A percentile compares a stretch with the other conserved stretches of the same genome.
These are phyloP conservation scores for Alfaro cultratus DNA, from an alignment of 2,797 vertebrate species.

Conservation along the genomic window DNA sequence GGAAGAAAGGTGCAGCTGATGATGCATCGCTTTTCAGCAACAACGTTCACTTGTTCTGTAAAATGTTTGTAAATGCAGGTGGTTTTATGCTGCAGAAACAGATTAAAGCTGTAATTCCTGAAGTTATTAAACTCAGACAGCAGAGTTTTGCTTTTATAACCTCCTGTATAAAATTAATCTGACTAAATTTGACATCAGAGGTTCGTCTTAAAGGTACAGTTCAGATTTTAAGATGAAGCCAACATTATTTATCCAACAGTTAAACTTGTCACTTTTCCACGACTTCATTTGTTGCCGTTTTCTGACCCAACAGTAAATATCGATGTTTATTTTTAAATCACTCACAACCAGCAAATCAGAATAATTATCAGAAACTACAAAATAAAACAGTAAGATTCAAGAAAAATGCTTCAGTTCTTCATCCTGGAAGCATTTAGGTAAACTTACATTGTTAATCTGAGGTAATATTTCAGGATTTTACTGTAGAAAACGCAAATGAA, in stretches of 20 bases:
- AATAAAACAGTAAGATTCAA: not conserved
- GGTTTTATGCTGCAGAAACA: not conserved
- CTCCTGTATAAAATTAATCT: not conserved
- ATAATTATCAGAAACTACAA: not conserved
- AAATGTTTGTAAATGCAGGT: not conserved
- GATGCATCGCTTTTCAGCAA: not conserved
- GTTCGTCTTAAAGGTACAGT: not conserved
- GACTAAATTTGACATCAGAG: not conserved
- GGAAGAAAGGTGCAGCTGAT: conserved; percentile 87
- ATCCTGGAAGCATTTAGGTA: not conserved
- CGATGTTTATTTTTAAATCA: not conserved
- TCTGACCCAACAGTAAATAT: not conserved
- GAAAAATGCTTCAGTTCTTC: not conserved
- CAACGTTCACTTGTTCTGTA: not conserved
- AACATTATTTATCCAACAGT: not conserved
- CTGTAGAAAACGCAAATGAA: too few relatives aligned
- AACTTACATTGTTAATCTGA: too few relatives aligned
- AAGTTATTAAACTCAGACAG: too few relatives aligned
- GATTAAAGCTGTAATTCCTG: too few relatives aligned
- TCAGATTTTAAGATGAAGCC: not conserved
- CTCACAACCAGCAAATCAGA: not conserved
- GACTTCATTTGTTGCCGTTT: not conserved
- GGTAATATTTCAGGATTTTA: not conserved
- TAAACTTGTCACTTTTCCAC: not conserved
- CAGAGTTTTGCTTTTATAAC: too few relatives aligned